Conservation (phyloP, 2,888 invertebrate species). For the Scelioninae gen. 1 region DNA sequence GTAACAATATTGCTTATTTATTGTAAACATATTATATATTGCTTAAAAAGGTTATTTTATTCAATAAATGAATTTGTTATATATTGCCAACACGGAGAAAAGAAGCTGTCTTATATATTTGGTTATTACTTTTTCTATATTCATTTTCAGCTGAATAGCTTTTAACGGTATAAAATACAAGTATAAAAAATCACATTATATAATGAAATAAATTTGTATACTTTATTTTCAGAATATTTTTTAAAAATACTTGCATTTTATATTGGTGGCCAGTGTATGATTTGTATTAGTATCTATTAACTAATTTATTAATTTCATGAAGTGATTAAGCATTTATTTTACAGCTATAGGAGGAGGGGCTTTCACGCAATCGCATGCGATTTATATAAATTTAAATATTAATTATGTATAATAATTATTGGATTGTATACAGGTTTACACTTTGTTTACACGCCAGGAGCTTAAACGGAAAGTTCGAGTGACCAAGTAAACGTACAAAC, state of each 20-base stretch:
- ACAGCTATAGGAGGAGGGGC: conserved; percentile 83
- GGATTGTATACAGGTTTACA: conserved; percentile 74
- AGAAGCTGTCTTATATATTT: conserved; percentile 57
- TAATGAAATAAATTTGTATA: too few relatives aligned
- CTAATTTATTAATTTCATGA: conserved; percentile 81
- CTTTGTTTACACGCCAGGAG: conserved; percentile 69
- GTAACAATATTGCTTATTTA: conserved; percentile 48
- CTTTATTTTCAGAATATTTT: too few relatives aligned
- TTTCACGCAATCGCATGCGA: conserved; percentile 81
- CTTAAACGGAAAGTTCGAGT: conserved; percentile 57
- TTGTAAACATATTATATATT: too few relatives aligned
- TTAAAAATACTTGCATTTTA: conserved; percentile 60
- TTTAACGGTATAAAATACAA: conserved; percentile 68
- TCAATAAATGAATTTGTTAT: too few relatives aligned
- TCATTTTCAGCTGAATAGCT: conserved; percentile 76
- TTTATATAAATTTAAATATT: conserved; percentile 76
- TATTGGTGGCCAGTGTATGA: conserved; percentile 72
- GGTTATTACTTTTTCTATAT: conserved; percentile 68
- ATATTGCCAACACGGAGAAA: conserved; percentile 71
- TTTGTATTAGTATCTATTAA: conserved; percentile 77
- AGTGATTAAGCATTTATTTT: conserved; percentile 81
- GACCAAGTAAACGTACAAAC: conserved; percentile 44
- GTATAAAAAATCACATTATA: conserved; percentile 25
- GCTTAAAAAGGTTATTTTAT: conserved; percentile 9
- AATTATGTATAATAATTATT: conserved; percentile 73